phyloP scores from a whole-genome alignment of 1,140 invertebrate genomes.

The Stegodyphus mimosarum region DNA sequence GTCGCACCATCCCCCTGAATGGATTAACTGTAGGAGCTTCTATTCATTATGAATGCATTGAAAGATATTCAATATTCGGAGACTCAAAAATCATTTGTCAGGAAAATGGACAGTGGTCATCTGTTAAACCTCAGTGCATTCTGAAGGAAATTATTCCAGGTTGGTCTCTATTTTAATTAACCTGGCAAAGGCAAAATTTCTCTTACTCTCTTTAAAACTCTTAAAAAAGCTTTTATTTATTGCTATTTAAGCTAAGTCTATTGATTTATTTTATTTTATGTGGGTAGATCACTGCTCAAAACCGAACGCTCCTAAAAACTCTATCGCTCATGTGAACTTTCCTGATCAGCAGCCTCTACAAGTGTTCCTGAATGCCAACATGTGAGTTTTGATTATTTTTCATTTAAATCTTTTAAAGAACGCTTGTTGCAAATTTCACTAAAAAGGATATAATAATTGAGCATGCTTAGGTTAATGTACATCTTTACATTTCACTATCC shows the following conservation, averaged over 20 bases:
- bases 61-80: conserved; percentile 6
- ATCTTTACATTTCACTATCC: too few species aligned
- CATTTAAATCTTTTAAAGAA: too few species aligned
- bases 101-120: conserved; percentile 14
- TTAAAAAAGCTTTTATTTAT: too few species aligned
- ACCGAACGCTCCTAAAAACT: conserved; percentile 38
- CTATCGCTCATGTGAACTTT: conserved; percentile 6
- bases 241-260: too few species aligned
- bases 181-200: too few species aligned
- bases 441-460: too few species aligned
- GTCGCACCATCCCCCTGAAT: neutral
- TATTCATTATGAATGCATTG: conserved; percentile 13
- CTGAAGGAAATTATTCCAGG: neutral
- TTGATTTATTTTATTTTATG: too few species aligned
- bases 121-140: conserved; percentile 24
- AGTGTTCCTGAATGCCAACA: neutral
- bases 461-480: too few species aligned
- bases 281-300: conserved; percentile 19
- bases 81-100: neutral
- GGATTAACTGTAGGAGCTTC: conserved; percentile 5
- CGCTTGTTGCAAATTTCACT: too few species aligned
- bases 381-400: conserved; percentile 4
- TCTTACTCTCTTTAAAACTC: too few species aligned
- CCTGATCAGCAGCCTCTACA: conserved; percentile 5
- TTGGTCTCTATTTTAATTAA: neutral